phyloP scores from a whole-genome alignment of 1,140 invertebrate genomes.

The Euura lappo region DNA sequence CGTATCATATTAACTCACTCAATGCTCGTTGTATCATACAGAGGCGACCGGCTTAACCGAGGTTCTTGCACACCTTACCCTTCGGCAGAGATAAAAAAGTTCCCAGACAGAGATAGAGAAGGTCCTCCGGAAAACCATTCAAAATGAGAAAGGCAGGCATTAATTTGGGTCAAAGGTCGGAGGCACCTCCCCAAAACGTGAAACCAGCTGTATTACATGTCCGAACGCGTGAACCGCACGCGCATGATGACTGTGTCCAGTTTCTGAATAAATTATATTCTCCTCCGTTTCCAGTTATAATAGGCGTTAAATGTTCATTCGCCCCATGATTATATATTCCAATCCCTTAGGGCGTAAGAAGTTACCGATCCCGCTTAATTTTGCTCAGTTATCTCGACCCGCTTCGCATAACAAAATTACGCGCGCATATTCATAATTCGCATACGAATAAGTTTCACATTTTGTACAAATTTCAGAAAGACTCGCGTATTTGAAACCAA shows the following conservation, averaged over 20 bases:
- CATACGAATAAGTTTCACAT: too few species aligned
- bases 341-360: neutral
- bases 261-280: conserved; percentile 1
- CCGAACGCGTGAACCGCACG: neutral
- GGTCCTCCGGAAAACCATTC: neutral
- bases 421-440: too few species aligned
- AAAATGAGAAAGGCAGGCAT: neutral
- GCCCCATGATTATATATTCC: neutral
- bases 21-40: too few species aligned
- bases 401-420: too few species aligned
- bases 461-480: too few species aligned
- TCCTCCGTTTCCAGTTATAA: neutral
- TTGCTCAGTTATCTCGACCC: neutral
- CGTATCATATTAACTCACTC: too few species aligned
- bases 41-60: too few species aligned
- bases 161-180: conserved; percentile 1
- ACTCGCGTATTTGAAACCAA: too few species aligned
- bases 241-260: neutral
- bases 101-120: neutral
- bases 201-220: neutral
- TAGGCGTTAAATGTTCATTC: neutral
- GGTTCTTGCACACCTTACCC: neutral
- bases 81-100: conserved; percentile 3
- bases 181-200: conserved; percentile 2
- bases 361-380: neutral